These are phyloP conservation scores for Dissostichus mawsoni DNA, from an alignment of 2,113 vertebrate genomes.

Conservation along the genomic window DNA sequence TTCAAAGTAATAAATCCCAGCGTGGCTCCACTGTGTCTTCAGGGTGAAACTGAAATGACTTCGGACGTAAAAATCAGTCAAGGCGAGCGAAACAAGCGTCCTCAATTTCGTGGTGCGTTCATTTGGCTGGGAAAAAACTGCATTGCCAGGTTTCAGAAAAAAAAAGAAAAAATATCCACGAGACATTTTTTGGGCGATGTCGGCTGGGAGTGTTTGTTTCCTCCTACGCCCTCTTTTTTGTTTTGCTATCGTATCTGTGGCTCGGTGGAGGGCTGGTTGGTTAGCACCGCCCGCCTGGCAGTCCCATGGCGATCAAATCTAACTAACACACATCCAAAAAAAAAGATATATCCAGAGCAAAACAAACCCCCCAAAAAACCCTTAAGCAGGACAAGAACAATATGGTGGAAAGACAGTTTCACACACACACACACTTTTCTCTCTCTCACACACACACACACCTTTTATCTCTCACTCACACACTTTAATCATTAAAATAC, in stretches of 20 bases:
- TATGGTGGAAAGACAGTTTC: slow-evolving; percentile 16
- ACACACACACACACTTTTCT: not conserved
- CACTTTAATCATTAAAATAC: slow-evolving; percentile 54
- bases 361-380: slow-evolving; percentile 17
- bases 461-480: not conserved
- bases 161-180: not conserved
- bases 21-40: not conserved
- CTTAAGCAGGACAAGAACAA: slow-evolving; percentile 46
- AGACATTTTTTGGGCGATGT: not conserved
- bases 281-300: slow-evolving; percentile 64
- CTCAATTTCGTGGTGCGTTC: slow-evolving; percentile 12
- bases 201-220: slow-evolving; percentile 8
- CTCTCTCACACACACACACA: slow-evolving; percentile 18
- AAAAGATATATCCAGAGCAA: slow-evolving; percentile 7
- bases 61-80: too few species aligned
- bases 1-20: too few species aligned
- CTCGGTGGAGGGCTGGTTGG: slow-evolving; percentile 47
- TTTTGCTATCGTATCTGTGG: slow-evolving; percentile 1
- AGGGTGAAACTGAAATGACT: not conserved
- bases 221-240: not conserved
- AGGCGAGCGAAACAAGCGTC: not conserved
- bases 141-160: not conserved
- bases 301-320: slow-evolving; percentile 67
- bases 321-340: slow-evolving; percentile 31
- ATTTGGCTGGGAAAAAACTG: slow-evolving; percentile 11